These are phyloP conservation scores for Nestor notabilis DNA, from an alignment of 2,113 vertebrate genomes.

Conservation along the genomic window DNA sequence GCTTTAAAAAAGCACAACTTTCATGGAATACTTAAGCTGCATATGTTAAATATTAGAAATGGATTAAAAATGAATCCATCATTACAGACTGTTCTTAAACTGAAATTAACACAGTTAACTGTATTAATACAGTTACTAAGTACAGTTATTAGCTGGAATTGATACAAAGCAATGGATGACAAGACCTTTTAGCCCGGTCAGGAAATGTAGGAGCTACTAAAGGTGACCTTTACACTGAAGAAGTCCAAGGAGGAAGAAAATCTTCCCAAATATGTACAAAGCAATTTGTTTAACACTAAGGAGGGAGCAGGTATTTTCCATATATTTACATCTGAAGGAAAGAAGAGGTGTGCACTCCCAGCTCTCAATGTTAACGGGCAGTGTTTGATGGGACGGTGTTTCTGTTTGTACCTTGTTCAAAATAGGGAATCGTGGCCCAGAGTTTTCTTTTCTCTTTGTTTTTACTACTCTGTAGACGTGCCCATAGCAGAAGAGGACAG, in stretches of 20 bases:
- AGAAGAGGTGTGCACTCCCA: rapidly evolving
- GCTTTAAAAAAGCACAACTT: background rate
- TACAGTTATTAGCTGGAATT: background rate
- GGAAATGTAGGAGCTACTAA: background rate
- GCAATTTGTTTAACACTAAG: background rate
- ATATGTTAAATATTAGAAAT: background rate
- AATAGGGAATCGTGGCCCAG: background rate
- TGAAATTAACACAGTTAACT: background rate
- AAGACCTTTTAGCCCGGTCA: background rate
- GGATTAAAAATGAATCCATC: background rate
- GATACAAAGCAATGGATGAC: background rate
- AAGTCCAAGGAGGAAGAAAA: background rate
- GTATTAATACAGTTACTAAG: background rate
- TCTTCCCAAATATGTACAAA: background rate
- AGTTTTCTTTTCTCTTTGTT: background rate
- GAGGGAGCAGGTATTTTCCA: background rate
- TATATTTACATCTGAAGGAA: background rate
- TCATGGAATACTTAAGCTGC: background rate
- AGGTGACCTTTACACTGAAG: background rate
- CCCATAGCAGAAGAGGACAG: background rate
- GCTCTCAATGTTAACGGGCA: too few species aligned
- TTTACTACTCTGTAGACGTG: background rate
- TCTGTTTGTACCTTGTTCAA: background rate
- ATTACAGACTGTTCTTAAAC: background rate
- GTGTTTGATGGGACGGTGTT: background rate